phyloP scores from a whole-genome alignment of 2,797 vertebrate genomes.

The Sphaeramia orbicularis region DNA sequence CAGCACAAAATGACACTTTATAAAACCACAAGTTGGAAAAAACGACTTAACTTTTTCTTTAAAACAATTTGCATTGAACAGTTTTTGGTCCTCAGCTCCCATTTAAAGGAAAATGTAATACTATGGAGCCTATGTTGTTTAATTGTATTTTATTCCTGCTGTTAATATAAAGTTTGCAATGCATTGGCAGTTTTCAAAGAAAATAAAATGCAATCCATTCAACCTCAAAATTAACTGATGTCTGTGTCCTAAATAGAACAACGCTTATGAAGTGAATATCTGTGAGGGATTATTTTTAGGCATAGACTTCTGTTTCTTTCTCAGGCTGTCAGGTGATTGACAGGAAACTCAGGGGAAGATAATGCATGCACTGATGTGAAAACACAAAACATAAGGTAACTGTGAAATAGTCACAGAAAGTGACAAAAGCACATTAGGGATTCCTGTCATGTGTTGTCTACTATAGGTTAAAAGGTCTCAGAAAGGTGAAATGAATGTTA shows the following conservation, averaged over 20 bases:
- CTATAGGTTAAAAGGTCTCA: not conserved
- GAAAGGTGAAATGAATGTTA: not conserved
- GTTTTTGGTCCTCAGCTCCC: slow-evolving; percentile 3
- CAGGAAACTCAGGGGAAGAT: slow-evolving; percentile 6
- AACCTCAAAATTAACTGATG: not conserved
- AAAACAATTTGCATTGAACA: not conserved
- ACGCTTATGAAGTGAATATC: not conserved
- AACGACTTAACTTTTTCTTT: not conserved
- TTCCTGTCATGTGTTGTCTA: slow-evolving; percentile 3
- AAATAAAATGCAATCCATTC: not conserved
- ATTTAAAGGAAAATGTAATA: slow-evolving; percentile 6
- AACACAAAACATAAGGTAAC: slow-evolving; percentile 12
- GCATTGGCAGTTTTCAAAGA: no score
- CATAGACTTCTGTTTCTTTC: not conserved
- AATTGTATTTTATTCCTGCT: not conserved
- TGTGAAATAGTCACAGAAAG: not conserved
- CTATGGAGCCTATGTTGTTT: not conserved
- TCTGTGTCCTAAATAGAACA: slow-evolving; percentile 3
- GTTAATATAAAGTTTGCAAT: no score
- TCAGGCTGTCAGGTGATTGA: slow-evolving; percentile 18
- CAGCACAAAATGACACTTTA: slow-evolving; percentile 26
- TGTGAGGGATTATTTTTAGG: slow-evolving; percentile 1
- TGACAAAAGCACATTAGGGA: slow-evolving; percentile 10
- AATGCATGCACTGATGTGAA: slow-evolving; percentile 16
- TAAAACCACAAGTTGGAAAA: slow-evolving; percentile 14